Evolutionary conservation across 2,797 vertebrate genomes (phyloP).

Genomic region (Myripristis jacobus): DNA sequence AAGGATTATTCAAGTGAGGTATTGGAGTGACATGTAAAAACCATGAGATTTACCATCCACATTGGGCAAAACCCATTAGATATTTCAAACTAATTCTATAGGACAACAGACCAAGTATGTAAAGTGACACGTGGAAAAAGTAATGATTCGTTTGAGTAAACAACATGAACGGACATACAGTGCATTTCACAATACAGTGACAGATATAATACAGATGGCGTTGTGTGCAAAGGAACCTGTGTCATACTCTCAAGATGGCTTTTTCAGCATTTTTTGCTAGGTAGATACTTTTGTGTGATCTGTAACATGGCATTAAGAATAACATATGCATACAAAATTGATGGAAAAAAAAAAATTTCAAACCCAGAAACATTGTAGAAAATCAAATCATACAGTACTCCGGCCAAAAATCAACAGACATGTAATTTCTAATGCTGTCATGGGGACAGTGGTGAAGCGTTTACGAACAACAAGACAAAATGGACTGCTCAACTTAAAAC

Average conservation of each 20-base stretch:
- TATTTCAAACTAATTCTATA: constrained; percentile 37
- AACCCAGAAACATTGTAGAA: constrained; percentile 30
- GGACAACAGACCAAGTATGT: constrained; percentile 49
- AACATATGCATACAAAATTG: constrained; percentile 64
- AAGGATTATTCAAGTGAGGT: constrained; percentile 76
- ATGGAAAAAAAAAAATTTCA: constrained; percentile 25
- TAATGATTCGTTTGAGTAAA: constrained; percentile 68
- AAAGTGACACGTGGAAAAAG: constrained; percentile 72
- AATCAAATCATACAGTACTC: constrained; percentile 11
- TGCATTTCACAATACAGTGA: constrained; percentile 70
- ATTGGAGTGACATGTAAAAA: constrained; percentile 69
- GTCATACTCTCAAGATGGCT: constrained; percentile 73
- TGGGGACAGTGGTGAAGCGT: constrained; percentile 23
- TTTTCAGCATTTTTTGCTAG: constrained; percentile 68
- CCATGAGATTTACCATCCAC: constrained; percentile 34
- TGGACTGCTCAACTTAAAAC: constrained; percentile 48
- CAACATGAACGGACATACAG: constrained; percentile 60
- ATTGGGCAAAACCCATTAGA: constrained; percentile 45
- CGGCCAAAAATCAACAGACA: constrained; percentile 20
- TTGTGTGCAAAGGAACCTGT: constrained; percentile 70
- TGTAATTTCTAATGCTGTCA: constrained; percentile 29
- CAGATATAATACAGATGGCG: constrained; percentile 78
- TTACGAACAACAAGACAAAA: constrained; percentile 15
- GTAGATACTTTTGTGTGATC: constrained; percentile 64
- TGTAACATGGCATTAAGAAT: constrained; percentile 51